Evolutionary conservation across 37 sponge, comb jelly and placozoan species (phyloP).

Genomic region (Beroe ovata): DNA sequence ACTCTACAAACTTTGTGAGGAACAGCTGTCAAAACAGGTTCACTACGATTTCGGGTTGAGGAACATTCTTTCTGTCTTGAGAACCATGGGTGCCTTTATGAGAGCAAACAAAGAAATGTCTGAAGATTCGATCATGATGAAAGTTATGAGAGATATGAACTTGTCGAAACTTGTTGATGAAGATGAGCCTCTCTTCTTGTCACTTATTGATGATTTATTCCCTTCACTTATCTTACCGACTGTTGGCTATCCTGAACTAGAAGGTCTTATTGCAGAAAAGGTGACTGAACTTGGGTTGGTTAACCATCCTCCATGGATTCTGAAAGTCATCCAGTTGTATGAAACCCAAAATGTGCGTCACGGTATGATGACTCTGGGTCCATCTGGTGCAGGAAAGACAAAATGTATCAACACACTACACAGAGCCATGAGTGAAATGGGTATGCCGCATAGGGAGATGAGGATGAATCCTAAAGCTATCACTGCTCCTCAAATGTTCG

Average conservation of each 20-base stretch:
- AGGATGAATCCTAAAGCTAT: constrained; percentile 99
- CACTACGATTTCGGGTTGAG: constrained; percentile 99
- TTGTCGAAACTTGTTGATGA: constrained; percentile 99
- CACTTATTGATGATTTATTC: constrained; percentile 96
- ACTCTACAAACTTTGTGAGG: constrained; percentile 98
- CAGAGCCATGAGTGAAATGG: constrained; percentile 93
- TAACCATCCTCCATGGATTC: constrained; percentile 93
- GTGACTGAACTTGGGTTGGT: constrained; percentile 78
- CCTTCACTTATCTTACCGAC: constrained; percentile 85
- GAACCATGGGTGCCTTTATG: constrained; percentile 95
- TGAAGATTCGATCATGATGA: constrained; percentile 93
- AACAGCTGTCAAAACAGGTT: constrained; percentile 99
- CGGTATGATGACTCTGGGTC: constrained; percentile 98
- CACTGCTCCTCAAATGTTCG: constrained; percentile 99
- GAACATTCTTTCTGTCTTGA: constrained; percentile 95
- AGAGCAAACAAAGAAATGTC: constrained; percentile 83
- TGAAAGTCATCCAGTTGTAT: constrained; percentile 95
- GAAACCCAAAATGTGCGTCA: constrained; percentile 98
- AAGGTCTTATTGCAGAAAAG: constrained; percentile 73
- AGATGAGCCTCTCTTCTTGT: constrained; percentile 98
- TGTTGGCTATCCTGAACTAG: constrained; percentile 88
- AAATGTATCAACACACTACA: constrained; percentile 88
- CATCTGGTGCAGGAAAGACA: constrained; percentile 95
- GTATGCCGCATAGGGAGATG: constrained; percentile 91
- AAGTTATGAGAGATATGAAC: constrained; percentile 98